phyloP scores from a whole-genome alignment of 2,888 invertebrate species.

The Acronicta aceris region DNA sequence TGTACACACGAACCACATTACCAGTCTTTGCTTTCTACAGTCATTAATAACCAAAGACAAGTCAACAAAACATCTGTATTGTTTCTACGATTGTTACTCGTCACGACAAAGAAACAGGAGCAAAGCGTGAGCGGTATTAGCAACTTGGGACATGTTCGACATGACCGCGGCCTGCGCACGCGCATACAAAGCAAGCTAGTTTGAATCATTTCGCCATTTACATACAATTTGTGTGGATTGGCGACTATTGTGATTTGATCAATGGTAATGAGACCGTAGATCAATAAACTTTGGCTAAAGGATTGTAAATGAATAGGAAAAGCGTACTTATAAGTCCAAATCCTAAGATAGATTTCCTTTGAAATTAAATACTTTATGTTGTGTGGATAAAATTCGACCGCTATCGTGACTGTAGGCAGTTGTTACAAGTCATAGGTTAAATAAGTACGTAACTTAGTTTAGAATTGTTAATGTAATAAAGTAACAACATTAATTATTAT shows the following conservation, averaged over 20 bases:
- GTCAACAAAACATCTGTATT: conserved; percentile 31
- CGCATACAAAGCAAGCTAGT: conserved; percentile 47
- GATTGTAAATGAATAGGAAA: background rate
- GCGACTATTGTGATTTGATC: conserved; percentile 48
- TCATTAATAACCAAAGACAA: conserved; percentile 26
- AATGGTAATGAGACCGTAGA: conserved; percentile 51
- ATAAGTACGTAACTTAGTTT: no score
- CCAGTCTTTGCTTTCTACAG: background rate
- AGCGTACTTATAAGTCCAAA: background rate
- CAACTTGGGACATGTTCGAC: conserved; percentile 39
- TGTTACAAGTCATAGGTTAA: no score
- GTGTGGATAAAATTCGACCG: no score
- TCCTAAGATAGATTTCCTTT: background rate
- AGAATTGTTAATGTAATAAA: no score
- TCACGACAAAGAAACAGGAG: conserved; percentile 55
- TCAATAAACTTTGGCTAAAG: conserved; percentile 51
- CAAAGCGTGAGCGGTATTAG: conserved; percentile 44
- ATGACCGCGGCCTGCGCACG: conserved; percentile 21
- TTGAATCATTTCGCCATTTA: conserved; percentile 50
- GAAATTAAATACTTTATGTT: no score
- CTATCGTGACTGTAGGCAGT: no score
- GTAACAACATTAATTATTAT: no score
- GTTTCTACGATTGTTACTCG: conserved; percentile 20
- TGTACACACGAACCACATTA: background rate
- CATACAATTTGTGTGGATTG: conserved; percentile 52